Evolutionary conservation across 2,113 vertebrate genomes (phyloP), one percentile per base, ranked within the genome.

Genomic region (Mola mola): DNA sequence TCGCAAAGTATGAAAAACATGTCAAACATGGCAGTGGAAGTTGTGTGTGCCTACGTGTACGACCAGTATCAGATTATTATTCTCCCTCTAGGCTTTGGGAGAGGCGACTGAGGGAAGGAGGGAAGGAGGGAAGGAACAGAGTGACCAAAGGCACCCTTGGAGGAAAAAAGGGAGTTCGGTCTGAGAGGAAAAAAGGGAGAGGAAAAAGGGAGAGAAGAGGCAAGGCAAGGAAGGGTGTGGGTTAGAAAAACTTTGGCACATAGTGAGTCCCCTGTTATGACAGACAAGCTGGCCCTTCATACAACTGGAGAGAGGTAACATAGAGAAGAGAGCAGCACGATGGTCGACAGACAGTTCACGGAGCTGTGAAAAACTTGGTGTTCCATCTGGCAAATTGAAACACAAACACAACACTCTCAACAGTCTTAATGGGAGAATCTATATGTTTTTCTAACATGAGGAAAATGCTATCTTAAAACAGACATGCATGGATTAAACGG

Each of bases 271-370:
- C 84, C 88, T 91, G 91, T 92, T 80, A 82, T 48, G 60, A 79
- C 79, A 72, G 63, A 93, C 90, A 92, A 77, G 79, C 75, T 63
- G 56, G 62, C 79, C 85, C 80, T 92, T 91, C 81, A 90, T 89
- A 60, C 55, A 47, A 31, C 57, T 13, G n/a, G 37, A 50, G 46
- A 12, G 79, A 61, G 33, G 53, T 38, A 63, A 61, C 42, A 48
- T 33, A 40, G 28, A 36, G 64, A 65, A 48, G 58, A 63, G 26
- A 61, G 66, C 33, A 55, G 40, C 47, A 51, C 52, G 25, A 64
- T 68, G 75, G 42, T 24, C 37, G 64, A 42, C 38, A 44, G 59
- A 72, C 19, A 52, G 66, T 57, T 63, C 37, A 38, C 49, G 21
- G 43, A 56, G 43, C 42, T 58, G 55, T 49, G 41, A 36, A 47